phyloP scores from a whole-genome alignment of 2,888 invertebrate genomes.

The Neoitamus cyanurus region DNA sequence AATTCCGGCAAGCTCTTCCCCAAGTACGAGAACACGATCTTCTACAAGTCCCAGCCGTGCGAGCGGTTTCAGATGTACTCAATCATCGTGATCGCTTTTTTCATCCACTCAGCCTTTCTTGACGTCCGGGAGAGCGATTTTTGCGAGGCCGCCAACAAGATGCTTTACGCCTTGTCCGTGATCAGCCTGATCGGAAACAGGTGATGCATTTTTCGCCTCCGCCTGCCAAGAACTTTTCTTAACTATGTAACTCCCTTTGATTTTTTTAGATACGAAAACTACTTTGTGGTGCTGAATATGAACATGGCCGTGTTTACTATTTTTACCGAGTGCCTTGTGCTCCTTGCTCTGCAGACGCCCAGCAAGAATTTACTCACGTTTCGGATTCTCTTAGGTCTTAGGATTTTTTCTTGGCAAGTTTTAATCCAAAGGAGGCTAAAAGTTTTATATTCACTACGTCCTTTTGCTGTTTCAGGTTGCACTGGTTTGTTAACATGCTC shows the following conservation, averaged over 20 bases:
- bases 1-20: constrained; percentile 65
- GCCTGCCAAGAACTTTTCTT: too few species aligned
- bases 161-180: constrained; percentile 60
- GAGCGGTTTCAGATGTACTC: constrained; percentile 66
- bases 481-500: constrained; percentile 63
- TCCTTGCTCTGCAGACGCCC: constrained; percentile 62
- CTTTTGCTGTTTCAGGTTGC: constrained; percentile 56
- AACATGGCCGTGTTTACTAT: constrained; percentile 63
- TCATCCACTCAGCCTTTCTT: constrained; percentile 62
- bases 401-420: constrained; percentile 63
- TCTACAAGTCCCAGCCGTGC: constrained; percentile 64
- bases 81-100: constrained; percentile 63
- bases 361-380: constrained; percentile 62
- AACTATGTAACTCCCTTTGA: background rate
- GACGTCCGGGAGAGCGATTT: constrained; percentile 63
- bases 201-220: too few species aligned
- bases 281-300: constrained; percentile 65
- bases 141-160: constrained; percentile 62
- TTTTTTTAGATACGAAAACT: constrained; percentile 63
- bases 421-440: too few species aligned
- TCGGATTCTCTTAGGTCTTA: constrained; percentile 62
- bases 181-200: constrained; percentile 62
- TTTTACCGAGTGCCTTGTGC: constrained; percentile 61
- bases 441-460: background rate
- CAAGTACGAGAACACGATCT: constrained; percentile 65